Conservation (phyloP, 2,113 vertebrate genomes). For the Xenopus laevis region DNA sequence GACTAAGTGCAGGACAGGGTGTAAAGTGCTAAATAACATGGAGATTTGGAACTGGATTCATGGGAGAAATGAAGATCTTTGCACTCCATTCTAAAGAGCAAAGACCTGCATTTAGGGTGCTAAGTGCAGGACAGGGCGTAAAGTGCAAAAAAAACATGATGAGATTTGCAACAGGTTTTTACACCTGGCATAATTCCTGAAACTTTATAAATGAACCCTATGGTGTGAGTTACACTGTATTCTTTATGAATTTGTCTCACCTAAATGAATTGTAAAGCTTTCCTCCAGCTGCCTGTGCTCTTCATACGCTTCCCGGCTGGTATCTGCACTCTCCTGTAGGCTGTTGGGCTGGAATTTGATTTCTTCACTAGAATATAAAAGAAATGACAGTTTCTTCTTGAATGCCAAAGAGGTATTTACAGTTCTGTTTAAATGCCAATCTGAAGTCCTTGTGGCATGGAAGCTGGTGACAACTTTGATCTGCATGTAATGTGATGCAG, state of each 20-base stretch:
- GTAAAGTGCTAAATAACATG: too few species aligned
- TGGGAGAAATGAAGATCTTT: too few species aligned
- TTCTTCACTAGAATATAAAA: conserved; percentile 77
- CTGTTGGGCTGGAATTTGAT: conserved; percentile 89
- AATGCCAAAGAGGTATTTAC: background rate
- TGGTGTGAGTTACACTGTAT: too few species aligned
- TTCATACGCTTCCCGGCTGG: conserved; percentile 80
- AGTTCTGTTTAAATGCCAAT: background rate
- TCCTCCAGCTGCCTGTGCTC: conserved; percentile 91
- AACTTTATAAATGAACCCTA: too few species aligned
- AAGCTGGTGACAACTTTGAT: background rate
- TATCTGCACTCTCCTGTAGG: conserved; percentile 74
- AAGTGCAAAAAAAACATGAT: too few species aligned
- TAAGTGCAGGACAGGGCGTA: too few species aligned
- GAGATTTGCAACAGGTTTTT: too few species aligned
- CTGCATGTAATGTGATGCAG: background rate
- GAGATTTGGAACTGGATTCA: too few species aligned
- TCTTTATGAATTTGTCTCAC: conserved; percentile 55
- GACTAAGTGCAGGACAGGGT: too few species aligned
- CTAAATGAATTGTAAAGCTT: conserved; percentile 96
- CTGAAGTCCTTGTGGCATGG: background rate
- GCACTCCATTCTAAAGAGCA: too few species aligned
- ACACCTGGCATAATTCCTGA: too few species aligned
- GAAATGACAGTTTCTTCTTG: background rate
- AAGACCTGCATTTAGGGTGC: too few species aligned